Conservation (phyloP, 2,797 vertebrate genomes). For the Tapirus indicus region DNA sequence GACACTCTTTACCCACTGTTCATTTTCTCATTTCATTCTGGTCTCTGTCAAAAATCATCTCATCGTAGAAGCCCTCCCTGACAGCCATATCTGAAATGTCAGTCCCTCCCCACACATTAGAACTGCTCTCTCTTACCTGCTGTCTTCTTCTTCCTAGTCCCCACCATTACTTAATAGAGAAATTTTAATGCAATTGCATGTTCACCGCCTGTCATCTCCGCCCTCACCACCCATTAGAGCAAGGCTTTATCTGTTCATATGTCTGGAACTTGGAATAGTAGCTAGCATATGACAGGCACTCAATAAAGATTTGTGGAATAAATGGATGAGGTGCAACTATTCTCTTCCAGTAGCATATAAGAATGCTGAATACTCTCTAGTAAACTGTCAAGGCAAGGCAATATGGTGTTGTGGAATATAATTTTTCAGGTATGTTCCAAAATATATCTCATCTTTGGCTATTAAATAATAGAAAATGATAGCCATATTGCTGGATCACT, state of each 20-base stretch:
- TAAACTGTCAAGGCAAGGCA: slow-evolving; percentile 74
- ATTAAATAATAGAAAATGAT: slow-evolving; percentile 59
- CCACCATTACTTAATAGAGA: neutral
- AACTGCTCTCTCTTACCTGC: neutral
- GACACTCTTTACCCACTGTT: neutral
- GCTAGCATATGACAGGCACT: neutral
- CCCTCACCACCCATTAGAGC: neutral
- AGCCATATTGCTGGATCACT: slow-evolving; percentile 75
- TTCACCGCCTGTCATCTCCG: neutral
- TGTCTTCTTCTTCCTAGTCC: neutral
- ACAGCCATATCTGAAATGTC: neutral
- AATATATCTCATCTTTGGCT: slow-evolving; percentile 30
- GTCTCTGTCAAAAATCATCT: neutral
- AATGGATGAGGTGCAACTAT: neutral
- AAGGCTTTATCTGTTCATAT: neutral
- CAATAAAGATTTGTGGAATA: neutral
- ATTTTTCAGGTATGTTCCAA: slow-evolving; percentile 57
- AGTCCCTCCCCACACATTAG: neutral
- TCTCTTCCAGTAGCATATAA: neutral
- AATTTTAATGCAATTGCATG: neutral
- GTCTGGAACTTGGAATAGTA: neutral
- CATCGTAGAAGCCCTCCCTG: neutral
- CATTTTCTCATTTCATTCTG: neutral
- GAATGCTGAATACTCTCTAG: slow-evolving; percentile 37
- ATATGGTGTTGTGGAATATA: slow-evolving; percentile 22